Percentiles rank a stretch among this genome's conserved stretches.
phyloP scores from a whole-genome alignment of 2,888 invertebrate genomes.

The Phragmatobia fuliginosa region DNA sequence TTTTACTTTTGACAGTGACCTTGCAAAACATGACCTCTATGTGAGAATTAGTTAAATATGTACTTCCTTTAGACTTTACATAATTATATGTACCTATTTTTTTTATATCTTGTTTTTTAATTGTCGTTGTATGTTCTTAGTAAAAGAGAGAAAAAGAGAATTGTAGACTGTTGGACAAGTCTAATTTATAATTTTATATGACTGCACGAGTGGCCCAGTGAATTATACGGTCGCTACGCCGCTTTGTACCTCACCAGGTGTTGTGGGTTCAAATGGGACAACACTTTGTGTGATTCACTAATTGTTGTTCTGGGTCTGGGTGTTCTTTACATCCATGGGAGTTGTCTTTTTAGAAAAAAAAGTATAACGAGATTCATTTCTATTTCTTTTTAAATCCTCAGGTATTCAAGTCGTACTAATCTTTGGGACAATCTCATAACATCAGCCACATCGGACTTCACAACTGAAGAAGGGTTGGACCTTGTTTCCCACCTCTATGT shows the following conservation, averaged over 20 bases:
- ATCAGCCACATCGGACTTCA: conserved; percentile 91
- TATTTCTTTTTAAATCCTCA: conserved; percentile 54
- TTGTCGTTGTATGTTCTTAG: neutral
- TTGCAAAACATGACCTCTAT: neutral
- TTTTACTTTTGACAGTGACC: neutral
- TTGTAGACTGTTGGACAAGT: too few species aligned
- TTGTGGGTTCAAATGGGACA: too few species aligned
- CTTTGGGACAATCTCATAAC: conserved; percentile 92
- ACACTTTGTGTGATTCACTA: too few species aligned
- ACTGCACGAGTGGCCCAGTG: too few species aligned
- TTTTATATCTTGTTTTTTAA: neutral
- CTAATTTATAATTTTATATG: too few species aligned
- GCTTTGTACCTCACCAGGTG: too few species aligned
- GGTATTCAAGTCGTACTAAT: conserved; percentile 89
- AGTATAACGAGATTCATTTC: neutral
- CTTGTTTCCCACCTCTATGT: conserved; percentile 89
- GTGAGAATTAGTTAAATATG: neutral
- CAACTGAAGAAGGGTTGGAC: conserved; percentile 90
- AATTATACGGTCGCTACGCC: too few species aligned
- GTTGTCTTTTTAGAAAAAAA: too few species aligned
- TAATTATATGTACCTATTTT: neutral
- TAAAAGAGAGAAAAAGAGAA: too few species aligned
- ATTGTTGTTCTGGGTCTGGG: too few species aligned
- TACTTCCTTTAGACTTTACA: neutral
- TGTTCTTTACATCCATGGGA: too few species aligned